Evolutionary conservation across 2,797 vertebrate species (phyloP), one percentile per base, ranked within the genome.

Genomic region (Mallotus villosus): DNA sequence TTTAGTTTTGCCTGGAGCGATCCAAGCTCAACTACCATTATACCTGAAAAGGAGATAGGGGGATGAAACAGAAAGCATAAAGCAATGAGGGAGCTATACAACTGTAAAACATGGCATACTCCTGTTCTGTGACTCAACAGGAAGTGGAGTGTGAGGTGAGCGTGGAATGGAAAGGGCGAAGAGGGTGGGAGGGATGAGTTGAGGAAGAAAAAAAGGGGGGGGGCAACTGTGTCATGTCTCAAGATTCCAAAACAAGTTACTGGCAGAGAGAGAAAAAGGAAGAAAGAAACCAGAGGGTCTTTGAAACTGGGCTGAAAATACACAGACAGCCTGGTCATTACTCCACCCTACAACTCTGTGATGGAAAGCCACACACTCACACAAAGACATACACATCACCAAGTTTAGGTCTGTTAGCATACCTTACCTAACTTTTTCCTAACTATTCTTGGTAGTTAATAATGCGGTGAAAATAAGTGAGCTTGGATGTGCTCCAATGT

Each of bases 91-190:
- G 80, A 76, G 68, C 72, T 76, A 67, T 80, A 74, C 86, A 81
- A 80, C 61, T 77, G 77, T 85, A 82, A 85, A 90, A 88, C 85
- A 90, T 64, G 77, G 78, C 57, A 68, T 21, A 78, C 73, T 81
- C 79, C 81, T 72, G 37, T 65, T 81, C 63, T 14, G 62, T 94
- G 92, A 93, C 85, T 94, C 90, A 91, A 85, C 92, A 91, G 92
- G 91, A 93, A 89, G 82, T 89, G 86, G 89, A 58, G 74, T 80
- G 74, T 87, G 81, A 84, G 80, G 69, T 62, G 68, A 37, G 81
- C 82, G 79, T 69, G 55, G 73, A 27, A 53, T 79, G 49, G 72
- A 76, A 74, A 68, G 41, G 29, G 68, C 70, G 75, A 73, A 69
- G 53, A 72, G 25, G 32, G 29, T 19, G 62, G 66, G 74, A 73